phyloP scores from a whole-genome alignment of 2,113 vertebrate genomes.

The Bufo gargarizans region DNA sequence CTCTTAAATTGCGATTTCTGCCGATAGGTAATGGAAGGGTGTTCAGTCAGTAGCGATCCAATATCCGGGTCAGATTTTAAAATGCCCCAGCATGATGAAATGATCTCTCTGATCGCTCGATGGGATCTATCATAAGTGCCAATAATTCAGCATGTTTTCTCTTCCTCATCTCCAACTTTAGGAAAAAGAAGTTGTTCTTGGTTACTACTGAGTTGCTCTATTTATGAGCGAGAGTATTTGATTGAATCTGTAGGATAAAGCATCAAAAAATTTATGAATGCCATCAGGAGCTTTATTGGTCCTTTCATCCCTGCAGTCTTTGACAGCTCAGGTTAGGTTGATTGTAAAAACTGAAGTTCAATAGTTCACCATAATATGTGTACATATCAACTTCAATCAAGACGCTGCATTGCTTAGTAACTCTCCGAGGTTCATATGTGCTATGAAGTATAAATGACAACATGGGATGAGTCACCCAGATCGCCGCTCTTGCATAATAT shows the following conservation, averaged over 20 bases:
- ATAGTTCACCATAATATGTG: background rate
- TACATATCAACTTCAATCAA: background rate
- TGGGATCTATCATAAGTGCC: too few relatives aligned
- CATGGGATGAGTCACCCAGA: background rate
- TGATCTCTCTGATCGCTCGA: too few relatives aligned
- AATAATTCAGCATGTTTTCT: too few relatives aligned
- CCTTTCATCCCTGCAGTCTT: background rate
- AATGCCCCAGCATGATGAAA: too few relatives aligned
- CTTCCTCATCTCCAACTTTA: too few relatives aligned
- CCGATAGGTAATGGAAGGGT: too few relatives aligned
- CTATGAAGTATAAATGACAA: background rate
- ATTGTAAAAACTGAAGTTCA: constrained; percentile 13
- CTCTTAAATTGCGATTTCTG: too few relatives aligned
- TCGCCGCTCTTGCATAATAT: background rate
- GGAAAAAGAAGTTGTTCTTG: too few relatives aligned
- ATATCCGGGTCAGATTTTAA: too few relatives aligned
- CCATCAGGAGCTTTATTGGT: background rate
- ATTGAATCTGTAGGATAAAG: background rate
- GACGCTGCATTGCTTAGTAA: background rate
- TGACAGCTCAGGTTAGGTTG: background rate
- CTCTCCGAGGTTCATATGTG: background rate
- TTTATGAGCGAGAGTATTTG: too few relatives aligned
- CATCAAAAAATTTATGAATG: background rate
- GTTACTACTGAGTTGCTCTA: too few relatives aligned
- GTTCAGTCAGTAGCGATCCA: too few relatives aligned